Conservation (phyloP, 2,797 vertebrate genomes). For the Xerus rutilus region DNA sequence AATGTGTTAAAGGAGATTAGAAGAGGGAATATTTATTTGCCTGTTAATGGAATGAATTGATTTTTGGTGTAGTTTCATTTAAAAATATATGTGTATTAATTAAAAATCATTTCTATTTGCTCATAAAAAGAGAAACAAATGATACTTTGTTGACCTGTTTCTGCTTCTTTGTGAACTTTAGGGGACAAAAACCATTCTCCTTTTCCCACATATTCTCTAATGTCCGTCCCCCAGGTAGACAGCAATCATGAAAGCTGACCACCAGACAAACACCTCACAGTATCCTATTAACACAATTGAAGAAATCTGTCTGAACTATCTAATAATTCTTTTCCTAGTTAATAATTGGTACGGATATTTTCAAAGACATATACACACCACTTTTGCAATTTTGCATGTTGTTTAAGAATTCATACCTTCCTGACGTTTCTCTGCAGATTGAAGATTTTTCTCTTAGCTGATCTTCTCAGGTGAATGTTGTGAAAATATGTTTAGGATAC, state of each 20-base stretch:
- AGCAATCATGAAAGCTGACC: neutral
- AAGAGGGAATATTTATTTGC: conserved; percentile 58
- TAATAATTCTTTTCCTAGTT: conserved; percentile 40
- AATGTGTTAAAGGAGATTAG: conserved; percentile 37
- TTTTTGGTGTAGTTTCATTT: neutral
- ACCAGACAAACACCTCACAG: neutral
- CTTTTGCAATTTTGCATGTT: conserved; percentile 54
- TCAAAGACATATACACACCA: neutral
- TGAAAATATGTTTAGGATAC: conserved; percentile 67
- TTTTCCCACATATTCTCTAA: neutral
- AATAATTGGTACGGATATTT: conserved; percentile 58
- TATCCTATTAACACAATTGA: neutral
- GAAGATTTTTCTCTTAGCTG: conserved; percentile 61
- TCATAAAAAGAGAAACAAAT: conserved; percentile 35
- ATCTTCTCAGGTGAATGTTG: conserved; percentile 68
- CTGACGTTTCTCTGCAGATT: conserved; percentile 52
- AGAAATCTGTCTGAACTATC: neutral
- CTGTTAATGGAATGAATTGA: neutral
- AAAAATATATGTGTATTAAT: conserved; percentile 7
- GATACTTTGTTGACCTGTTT: conserved; percentile 30
- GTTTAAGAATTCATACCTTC: conserved; percentile 67
- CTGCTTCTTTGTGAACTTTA: neutral
- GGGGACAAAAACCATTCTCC: neutral
- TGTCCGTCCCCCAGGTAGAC: neutral
- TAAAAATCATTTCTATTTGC: conserved; percentile 61